Percentiles rank a stretch among this genome's conserved stretches.
Conservation (phyloP, 2,113 vertebrate genomes). For the Hyla sarda region DNA sequence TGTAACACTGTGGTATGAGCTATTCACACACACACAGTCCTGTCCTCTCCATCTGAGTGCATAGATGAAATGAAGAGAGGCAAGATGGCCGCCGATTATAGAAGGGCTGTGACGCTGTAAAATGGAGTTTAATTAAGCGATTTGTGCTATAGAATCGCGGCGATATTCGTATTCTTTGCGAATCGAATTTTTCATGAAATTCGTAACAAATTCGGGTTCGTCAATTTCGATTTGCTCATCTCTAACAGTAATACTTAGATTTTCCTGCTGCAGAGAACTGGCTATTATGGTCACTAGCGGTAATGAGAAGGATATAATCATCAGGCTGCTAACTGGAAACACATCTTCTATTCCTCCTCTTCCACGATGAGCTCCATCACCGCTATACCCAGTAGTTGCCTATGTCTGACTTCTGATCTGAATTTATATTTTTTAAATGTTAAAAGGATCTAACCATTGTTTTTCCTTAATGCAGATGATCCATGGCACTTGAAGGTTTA, state of each 20-base stretch:
- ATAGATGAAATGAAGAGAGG: no score
- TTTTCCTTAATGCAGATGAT: background rate
- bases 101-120: no score
- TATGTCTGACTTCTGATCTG: background rate
- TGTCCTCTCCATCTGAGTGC: no score
- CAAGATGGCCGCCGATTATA: no score
- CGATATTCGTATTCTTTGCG: no score
- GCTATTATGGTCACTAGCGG: background rate
- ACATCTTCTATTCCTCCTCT: background rate
- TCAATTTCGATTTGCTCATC: no score
- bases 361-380: background rate
- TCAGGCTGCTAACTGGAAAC: background rate
- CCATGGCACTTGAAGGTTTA: background rate
- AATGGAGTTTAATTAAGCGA: no score
- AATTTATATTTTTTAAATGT: background rate
- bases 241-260: conserved; percentile 30
- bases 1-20: no score
- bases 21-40: no score
- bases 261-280: conserved; percentile 22
- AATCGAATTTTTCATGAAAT: no score
- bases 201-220: no score
- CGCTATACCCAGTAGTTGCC: background rate
- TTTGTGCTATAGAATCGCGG: no score
- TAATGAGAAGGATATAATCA: conserved; percentile 22
- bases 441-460: background rate